Evolutionary conservation across 2,888 invertebrate genomes (phyloP).

Genomic region (Priocnemis perturbator): DNA sequence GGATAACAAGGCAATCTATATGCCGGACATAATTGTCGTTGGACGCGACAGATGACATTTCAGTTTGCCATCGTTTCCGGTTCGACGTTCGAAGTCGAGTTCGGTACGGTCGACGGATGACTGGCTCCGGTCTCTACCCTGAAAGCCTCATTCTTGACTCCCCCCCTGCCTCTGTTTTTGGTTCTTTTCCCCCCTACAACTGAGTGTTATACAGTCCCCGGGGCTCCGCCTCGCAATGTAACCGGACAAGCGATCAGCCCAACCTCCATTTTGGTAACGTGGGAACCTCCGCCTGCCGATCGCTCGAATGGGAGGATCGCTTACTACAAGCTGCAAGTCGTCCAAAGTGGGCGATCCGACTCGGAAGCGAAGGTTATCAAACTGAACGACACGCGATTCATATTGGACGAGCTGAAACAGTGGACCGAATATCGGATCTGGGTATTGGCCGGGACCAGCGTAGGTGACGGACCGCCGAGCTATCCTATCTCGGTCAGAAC

Average conservation of each 20-base stretch:
- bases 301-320: constrained; percentile 94
- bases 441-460: constrained; percentile 96
- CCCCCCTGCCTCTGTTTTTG: constrained; percentile 28
- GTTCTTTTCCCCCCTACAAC: constrained; percentile 75
- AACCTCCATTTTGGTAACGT: constrained; percentile 91
- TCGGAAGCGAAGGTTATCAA: constrained; percentile 89
- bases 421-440: constrained; percentile 98
- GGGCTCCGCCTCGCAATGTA: constrained; percentile 97
- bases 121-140: constrained; percentile 20
- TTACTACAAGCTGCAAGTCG: constrained; percentile 95
- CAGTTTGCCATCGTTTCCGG: not conserved
- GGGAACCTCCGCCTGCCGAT: constrained; percentile 95
- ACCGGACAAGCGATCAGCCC: constrained; percentile 91
- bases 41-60: too few relatives aligned
- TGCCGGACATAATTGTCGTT: too few relatives aligned
- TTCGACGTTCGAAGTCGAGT: constrained; percentile 18
- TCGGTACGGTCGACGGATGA: constrained; percentile 33
- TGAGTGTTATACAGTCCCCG: constrained; percentile 87
- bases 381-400: constrained; percentile 87
- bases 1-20: too few relatives aligned
- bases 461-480: constrained; percentile 96
- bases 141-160: not conserved
- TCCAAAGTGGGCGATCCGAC: constrained; percentile 89
- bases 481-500: constrained; percentile 95
- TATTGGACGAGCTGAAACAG: constrained; percentile 92